These are phyloP conservation scores for Crenuchus spilurus DNA, from an alignment of 2,797 vertebrate species.

Conservation along the genomic window DNA sequence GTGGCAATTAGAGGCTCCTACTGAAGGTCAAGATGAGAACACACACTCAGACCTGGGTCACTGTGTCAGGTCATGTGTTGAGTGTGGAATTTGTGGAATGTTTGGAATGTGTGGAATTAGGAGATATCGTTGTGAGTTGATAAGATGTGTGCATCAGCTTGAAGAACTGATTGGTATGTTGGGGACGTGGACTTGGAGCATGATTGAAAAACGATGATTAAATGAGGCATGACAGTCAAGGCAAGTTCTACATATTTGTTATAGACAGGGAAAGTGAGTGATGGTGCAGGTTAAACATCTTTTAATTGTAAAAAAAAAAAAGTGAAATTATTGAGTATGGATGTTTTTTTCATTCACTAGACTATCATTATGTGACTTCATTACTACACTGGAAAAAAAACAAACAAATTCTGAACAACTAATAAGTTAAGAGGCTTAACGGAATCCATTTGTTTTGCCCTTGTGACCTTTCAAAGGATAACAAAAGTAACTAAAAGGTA, in stretches of 20 bases:
- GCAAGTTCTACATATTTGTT: constrained; percentile 26
- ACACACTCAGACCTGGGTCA: neutral
- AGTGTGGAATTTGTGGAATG: constrained; percentile 22
- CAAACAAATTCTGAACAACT: no score
- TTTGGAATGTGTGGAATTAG: constrained; percentile 30
- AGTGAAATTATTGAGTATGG: no score
- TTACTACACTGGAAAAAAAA: no score
- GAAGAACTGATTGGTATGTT: constrained; percentile 37
- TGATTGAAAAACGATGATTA: constrained; percentile 24
- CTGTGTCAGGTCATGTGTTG: neutral
- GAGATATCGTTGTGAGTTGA: constrained; percentile 21
- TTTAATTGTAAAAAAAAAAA: no score
- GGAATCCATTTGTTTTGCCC: no score
- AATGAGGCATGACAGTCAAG: constrained; percentile 31
- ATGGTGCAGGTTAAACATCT: constrained; percentile 19
- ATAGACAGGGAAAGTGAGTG: neutral
- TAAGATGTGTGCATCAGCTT: constrained; percentile 3
- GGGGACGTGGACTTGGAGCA: neutral
- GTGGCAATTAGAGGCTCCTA: neutral
- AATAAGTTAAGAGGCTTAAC: no score
- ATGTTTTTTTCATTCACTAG: no score
- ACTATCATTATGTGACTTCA: no score
- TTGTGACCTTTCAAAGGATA: no score
- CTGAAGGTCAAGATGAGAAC: constrained; percentile 5
- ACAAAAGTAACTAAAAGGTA: no score